Percentiles rank a stretch among this genome's conserved stretches.
phyloP scores from a whole-genome alignment of 1,140 invertebrate genomes.

The Paracyclopina nana region DNA sequence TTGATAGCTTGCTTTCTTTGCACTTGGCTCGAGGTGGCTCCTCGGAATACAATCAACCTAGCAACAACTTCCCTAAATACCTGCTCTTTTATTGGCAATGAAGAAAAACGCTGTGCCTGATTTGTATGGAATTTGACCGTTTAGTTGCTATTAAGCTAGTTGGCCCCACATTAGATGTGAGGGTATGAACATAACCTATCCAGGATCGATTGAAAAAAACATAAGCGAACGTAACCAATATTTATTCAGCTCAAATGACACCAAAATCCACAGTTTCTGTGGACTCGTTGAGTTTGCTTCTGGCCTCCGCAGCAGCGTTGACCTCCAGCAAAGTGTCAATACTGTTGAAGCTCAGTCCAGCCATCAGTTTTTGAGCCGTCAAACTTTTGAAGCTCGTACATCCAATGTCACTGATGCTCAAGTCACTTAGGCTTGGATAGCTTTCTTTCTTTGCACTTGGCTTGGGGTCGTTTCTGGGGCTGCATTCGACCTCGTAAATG shows the following conservation, averaged over 20 bases:
- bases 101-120: too few species aligned
- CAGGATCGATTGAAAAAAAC: too few species aligned
- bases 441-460: neutral
- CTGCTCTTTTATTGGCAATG: too few species aligned
- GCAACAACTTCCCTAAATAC: too few species aligned
- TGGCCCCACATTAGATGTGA: too few species aligned
- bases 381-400: conserved; percentile 20
- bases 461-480: neutral
- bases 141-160: too few species aligned
- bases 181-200: too few species aligned
- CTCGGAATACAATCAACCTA: too few species aligned
- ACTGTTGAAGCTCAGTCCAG: conserved; percentile 22
- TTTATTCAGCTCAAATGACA: conserved; percentile 3
- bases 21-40: too few species aligned
- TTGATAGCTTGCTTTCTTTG: too few species aligned
- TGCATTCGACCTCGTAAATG: conserved; percentile 14
- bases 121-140: too few species aligned
- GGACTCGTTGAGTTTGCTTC: conserved; percentile 17
- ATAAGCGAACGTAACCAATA: too few species aligned
- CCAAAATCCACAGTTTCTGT: conserved; percentile 17
- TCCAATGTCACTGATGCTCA: conserved; percentile 1
- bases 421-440: conserved; percentile 15
- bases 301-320: conserved; percentile 21
- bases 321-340: conserved; percentile 23
- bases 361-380: conserved; percentile 22